A percentile compares a stretch with the other conserved stretches of the same genome.
Conservation (phyloP, 2,888 invertebrate genomes). For the Beris chalybata region DNA sequence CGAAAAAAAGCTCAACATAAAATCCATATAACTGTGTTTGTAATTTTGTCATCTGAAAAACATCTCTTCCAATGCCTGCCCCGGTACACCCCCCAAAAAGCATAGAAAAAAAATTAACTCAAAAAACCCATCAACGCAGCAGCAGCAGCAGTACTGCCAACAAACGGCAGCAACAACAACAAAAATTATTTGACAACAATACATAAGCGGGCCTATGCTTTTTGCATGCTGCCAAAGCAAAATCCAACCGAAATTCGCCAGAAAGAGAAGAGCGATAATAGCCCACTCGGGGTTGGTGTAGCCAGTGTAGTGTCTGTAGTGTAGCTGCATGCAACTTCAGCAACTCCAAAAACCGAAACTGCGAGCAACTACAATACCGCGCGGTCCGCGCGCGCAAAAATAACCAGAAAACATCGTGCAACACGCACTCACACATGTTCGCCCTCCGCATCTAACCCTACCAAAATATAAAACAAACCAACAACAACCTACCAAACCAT, state of each 20-base stretch:
- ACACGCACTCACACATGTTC: constrained; percentile 19
- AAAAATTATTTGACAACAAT: constrained; percentile 30
- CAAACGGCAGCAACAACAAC: constrained; percentile 25
- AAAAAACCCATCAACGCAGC: constrained; percentile 17
- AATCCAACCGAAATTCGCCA: constrained; percentile 7
- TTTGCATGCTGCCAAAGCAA: constrained; percentile 33
- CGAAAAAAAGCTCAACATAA: constrained; percentile 9
- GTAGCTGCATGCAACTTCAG: too few species aligned
- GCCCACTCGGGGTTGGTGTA: background rate
- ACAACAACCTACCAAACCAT: background rate
- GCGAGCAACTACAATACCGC: background rate
- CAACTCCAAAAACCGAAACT: too few species aligned
- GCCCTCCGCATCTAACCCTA: constrained; percentile 26
- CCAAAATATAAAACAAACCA: background rate
- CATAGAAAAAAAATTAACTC: constrained; percentile 3
- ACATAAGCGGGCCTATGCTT: constrained; percentile 34
- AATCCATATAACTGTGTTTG: background rate
- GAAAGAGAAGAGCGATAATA: constrained; percentile 7
- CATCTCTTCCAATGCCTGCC: constrained; percentile 15
- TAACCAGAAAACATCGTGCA: constrained; percentile 13
- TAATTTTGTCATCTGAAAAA: constrained; percentile 9
- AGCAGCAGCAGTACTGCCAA: constrained; percentile 2
- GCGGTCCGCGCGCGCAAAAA: constrained; percentile 10
- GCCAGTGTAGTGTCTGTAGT: too few species aligned
- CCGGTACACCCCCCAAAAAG: constrained; percentile 15